Base-by-base conservation (phyloP, 2,113 vertebrate species). In the Corvus hawaiiensis region DNA sequence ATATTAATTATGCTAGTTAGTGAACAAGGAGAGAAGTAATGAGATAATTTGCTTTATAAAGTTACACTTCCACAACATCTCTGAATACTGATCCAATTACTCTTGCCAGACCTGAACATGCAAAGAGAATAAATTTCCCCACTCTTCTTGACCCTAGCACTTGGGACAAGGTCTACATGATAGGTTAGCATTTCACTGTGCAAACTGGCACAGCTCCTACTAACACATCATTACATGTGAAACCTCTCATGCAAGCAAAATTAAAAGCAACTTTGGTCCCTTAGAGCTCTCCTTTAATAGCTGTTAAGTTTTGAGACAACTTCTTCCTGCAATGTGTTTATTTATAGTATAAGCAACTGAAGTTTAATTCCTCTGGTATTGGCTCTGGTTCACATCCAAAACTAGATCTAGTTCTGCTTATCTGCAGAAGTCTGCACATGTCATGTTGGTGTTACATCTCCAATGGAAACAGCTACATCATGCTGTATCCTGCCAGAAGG, bases 1-100 rank as follows among this genome's bases (percentile, higher is more conserved):
- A 56, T 95, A 96, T 93, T 90, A 96, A 97, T 95, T 87, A 87
- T 58, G 26, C 30, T 69, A 66, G 69, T 90, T 96, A 92, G 16
- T 39, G 62, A 96, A 87, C 39, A 83, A 35, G 46, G 23, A 80
- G 6, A 95, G 58, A 84, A 84, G n/a, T 76, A 94, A 93, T 76
- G 74, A 96, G 54, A 87, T 77, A 39, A 85, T 89, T 87, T 90
- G 28, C 54, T 91, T 78, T 62, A 91, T 55, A 66, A 92, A 85
- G 71, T 83, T 69, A 49, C 44, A 58, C 22, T 71, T 92, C 32
- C 61, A 89, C 30, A 82, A 33, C 35, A 89, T 56, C 55, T 94
- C 66, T 27, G n/a, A 93, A 89, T 82, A 82, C 10, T 30, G 14
- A 41, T 87, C 41, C 41, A 81, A 46, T 48, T 77, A 51, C 30